These are phyloP conservation scores for Colletes latitarsis DNA, from an alignment of 1,140 invertebrate species.

Conservation along the genomic window DNA sequence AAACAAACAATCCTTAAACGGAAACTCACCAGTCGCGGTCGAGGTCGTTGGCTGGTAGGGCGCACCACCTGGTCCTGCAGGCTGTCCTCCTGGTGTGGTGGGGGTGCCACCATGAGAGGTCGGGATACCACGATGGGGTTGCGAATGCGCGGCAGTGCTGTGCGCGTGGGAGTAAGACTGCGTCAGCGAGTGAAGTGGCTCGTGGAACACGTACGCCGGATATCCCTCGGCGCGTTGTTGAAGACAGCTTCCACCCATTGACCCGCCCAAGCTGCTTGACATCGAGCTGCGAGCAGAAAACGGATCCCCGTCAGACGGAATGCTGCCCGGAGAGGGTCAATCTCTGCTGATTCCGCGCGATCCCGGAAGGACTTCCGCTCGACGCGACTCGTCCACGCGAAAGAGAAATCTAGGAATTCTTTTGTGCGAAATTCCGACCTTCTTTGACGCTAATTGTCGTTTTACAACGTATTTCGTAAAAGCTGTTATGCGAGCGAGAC, in stretches of 20 bases:
- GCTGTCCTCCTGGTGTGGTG: slow-evolving; percentile 77
- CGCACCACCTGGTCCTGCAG: slow-evolving; percentile 80
- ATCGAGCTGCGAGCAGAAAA: slow-evolving; percentile 85
- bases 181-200: slow-evolving; percentile 90
- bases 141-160: slow-evolving; percentile 81
- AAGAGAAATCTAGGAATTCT: too few relatives aligned
- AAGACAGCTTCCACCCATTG: slow-evolving; percentile 92
- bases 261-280: slow-evolving; percentile 88
- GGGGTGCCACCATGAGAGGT: slow-evolving; percentile 78
- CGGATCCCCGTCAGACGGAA: slow-evolving; percentile 16
- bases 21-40: slow-evolving; percentile 83
- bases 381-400: slow-evolving; percentile 3
- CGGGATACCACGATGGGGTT: slow-evolving; percentile 79
- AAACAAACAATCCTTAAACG: slow-evolving; percentile 55
- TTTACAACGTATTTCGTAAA: too few relatives aligned
- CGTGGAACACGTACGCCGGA: slow-evolving; percentile 95
- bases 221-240: slow-evolving; percentile 93
- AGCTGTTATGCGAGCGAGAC: too few relatives aligned
- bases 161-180: slow-evolving; percentile 81
- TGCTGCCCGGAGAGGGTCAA: background rate
- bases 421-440: too few relatives aligned
- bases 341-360: slow-evolving; percentile 9
- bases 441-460: too few relatives aligned
- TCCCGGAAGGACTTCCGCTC: background rate
- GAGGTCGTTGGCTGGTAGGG: slow-evolving; percentile 85